Base-by-base conservation (phyloP, 2,797 vertebrate genomes). In the Nyctibius grandis region DNA sequence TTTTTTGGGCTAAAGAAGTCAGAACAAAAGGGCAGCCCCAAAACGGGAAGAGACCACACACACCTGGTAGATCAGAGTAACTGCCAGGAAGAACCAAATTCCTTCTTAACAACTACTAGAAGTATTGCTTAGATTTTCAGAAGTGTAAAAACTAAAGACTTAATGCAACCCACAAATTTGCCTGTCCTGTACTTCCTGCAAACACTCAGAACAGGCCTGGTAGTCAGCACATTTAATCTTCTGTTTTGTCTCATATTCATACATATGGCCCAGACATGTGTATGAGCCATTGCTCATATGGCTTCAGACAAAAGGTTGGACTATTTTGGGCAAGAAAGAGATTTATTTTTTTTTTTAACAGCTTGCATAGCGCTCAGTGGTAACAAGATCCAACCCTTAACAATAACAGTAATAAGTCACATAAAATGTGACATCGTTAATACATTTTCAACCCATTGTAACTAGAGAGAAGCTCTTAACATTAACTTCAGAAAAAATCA, bases 1-100 rank as follows among this genome's bases (percentile, higher is more conserved):
- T 56, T 73, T 63, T 69, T 70, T 85, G 85, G 75, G 45, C 89
- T 91, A 44, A 79, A 88, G 90, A 47, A 89, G 53, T 69, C 51
- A 48, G 93, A 94, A 96, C 91, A 96, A 96, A 94, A 96, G 94
- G 94, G 77, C 85, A 94, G 70, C 79, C 92, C 36, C 29, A 53
- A 80, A 91, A 87, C 67, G 6, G 12, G 59, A 94, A 94, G 47
- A 78, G 94, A 96, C 89, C 96, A 95, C 95, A 97, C 92, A 94
- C 81, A 97, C 94, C 91, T 96, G 93, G 81, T 83, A 93, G 48
- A 92, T 63, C 28, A 42, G 50, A 86, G 40, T 67, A 92, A 75
- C 72, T 78, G 85, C 92, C 90, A 95, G 69, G 75, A 94, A 92
- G 28, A 70, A 78, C 54, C 42, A 95, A 85, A 96, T 93, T 95